Conservation (phyloP, 2,888 invertebrate genomes). For the Odontomyia ornata region DNA sequence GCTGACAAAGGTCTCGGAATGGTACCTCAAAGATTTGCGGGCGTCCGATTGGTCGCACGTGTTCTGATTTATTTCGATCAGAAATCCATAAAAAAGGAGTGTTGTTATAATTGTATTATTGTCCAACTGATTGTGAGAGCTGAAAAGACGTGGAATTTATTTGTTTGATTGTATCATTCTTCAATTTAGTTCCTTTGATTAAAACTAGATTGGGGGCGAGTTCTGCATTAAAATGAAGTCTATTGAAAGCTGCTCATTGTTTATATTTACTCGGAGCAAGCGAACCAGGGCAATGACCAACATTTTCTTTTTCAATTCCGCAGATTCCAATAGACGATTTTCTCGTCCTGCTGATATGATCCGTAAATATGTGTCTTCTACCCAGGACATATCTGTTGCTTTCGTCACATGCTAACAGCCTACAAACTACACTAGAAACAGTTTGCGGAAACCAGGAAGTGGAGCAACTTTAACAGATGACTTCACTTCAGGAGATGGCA, state of each 20-base stretch:
- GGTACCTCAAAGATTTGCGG: conserved; percentile 21
- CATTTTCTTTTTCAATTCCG: too few species aligned
- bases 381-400: background rate
- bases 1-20: conserved; percentile 19
- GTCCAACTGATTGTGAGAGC: background rate
- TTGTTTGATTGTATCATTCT: background rate
- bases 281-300: too few species aligned
- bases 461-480: conserved; percentile 18
- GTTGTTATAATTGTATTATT: conserved; percentile 9
- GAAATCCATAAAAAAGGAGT: conserved; percentile 19
- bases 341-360: too few species aligned
- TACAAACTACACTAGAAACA: background rate
- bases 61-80: conserved; percentile 35
- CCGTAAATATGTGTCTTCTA: too few species aligned
- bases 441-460: conserved; percentile 12
- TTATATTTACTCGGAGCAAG: too few species aligned
- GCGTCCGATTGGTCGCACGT: conserved; percentile 31
- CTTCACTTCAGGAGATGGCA: conserved; percentile 1
- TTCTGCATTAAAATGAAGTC: background rate
- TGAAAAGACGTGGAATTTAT: background rate
- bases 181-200: background rate
- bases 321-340: too few species aligned
- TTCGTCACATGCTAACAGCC: too few species aligned
- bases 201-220: background rate
- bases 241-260: background rate